These are phyloP conservation scores for Drosophila lacertosa DNA, from an alignment of 1,140 invertebrate genomes.

Conservation along the genomic window DNA sequence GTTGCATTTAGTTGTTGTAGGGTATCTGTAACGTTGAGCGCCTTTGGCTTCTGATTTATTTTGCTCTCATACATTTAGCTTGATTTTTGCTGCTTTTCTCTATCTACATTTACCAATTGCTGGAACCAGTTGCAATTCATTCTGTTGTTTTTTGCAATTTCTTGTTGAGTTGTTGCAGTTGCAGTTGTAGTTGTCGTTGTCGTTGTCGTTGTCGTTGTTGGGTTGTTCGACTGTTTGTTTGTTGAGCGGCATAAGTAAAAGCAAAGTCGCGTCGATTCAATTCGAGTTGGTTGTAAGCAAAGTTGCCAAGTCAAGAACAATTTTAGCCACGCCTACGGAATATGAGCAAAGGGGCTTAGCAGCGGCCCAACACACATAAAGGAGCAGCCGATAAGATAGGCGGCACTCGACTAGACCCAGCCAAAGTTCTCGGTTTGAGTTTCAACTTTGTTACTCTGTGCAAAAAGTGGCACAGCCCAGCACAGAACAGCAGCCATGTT, in stretches of 20 bases:
- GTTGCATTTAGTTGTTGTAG: no score
- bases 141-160: conserved; percentile 44
- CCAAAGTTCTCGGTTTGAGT: conserved; percentile 44
- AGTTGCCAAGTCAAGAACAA: conserved; percentile 48
- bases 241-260: conserved; percentile 44
- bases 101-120: conserved; percentile 16
- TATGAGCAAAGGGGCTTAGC: conserved; percentile 24
- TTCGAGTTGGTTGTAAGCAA: conserved; percentile 63
- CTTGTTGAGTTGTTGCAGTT: conserved; percentile 16
- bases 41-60: not conserved
- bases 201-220: conserved; percentile 10
- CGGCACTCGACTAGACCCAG: conserved; percentile 3
- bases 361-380: conserved; percentile 21
- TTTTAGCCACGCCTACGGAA: conserved; percentile 32
- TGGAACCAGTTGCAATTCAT: conserved; percentile 40
- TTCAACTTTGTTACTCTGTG: conserved; percentile 49
- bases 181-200: not conserved
- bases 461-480: conserved; percentile 40
- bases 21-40: conserved; percentile 3
- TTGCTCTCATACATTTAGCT: not conserved
- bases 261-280: conserved; percentile 54
- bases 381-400: conserved; percentile 31
- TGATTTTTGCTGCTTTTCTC: not conserved
- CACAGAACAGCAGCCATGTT: conserved; percentile 66
- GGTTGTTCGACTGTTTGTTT: conserved; percentile 23